Conservation (phyloP, 2,888 invertebrate genomes). For the Morinoia aosen region DNA sequence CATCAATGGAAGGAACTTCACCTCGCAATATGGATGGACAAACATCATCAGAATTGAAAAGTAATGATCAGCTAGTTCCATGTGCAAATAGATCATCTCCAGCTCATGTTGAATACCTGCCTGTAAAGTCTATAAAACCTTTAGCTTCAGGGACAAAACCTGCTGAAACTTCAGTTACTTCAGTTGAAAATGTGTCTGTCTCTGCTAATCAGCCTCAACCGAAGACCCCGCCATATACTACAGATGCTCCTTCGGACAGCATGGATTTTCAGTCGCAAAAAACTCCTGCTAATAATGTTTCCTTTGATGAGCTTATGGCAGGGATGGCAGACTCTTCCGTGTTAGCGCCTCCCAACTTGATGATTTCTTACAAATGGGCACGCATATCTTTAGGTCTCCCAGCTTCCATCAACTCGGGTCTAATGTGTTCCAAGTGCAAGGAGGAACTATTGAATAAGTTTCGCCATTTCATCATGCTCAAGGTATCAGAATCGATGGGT, state of each 20-base stretch:
- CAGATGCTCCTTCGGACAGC: neutral
- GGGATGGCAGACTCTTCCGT: conserved; percentile 5
- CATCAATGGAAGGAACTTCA: neutral
- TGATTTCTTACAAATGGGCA: conserved; percentile 39
- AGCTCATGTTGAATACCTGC: neutral
- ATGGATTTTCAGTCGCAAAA: neutral
- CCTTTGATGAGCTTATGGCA: neutral
- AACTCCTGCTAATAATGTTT: neutral
- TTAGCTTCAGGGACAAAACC: neutral
- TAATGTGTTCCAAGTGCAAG: conserved; percentile 20
- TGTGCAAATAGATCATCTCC: neutral
- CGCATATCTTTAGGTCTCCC: conserved; percentile 32
- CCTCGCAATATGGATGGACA: neutral
- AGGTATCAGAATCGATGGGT: conserved; percentile 46
- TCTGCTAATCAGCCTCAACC: neutral
- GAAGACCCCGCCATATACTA: neutral
- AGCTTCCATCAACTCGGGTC: conserved; percentile 23
- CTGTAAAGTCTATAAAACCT: neutral
- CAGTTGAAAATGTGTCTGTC: too few species aligned
- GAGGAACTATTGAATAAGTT: neutral
- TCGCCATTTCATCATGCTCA: conserved; percentile 14
- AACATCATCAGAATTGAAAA: neutral
- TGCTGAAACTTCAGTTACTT: neutral
- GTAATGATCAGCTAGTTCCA: neutral
- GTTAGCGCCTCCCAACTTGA: conserved; percentile 25